These are phyloP conservation scores for Atrina japonica DNA, from an alignment of 2,888 invertebrate species.

Conservation along the genomic window DNA sequence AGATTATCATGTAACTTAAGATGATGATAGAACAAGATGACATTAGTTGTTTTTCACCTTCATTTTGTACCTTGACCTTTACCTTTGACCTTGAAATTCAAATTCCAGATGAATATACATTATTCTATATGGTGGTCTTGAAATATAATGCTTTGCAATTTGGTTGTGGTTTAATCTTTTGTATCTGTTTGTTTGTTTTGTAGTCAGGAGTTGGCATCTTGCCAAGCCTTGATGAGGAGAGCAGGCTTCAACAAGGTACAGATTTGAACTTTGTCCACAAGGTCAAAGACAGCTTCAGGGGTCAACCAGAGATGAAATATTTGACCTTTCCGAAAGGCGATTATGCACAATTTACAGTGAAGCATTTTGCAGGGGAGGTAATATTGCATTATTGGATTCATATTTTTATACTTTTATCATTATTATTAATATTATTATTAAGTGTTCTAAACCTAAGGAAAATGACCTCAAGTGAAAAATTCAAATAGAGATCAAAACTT, in stretches of 20 bases:
- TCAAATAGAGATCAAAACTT: too few species aligned
- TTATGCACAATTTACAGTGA: slow-evolving; percentile 58
- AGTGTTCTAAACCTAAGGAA: too few species aligned
- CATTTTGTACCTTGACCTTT: too few species aligned
- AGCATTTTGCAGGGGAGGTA: slow-evolving; percentile 70
- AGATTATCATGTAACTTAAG: too few species aligned
- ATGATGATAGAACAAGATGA: too few species aligned
- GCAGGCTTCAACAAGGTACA: slow-evolving; percentile 41
- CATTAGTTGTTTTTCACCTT: too few species aligned
- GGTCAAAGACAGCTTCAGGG: slow-evolving; percentile 34
- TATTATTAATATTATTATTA: not conserved
- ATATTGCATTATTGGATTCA: not conserved
- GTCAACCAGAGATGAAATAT: not conserved
- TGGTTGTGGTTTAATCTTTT: too few species aligned
- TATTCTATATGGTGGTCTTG: too few species aligned
- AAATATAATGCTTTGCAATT: too few species aligned
- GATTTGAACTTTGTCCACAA: slow-evolving; percentile 44
- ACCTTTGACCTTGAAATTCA: too few species aligned
- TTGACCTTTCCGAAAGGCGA: slow-evolving; percentile 36
- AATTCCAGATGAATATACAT: too few species aligned
- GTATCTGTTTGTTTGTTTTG: slow-evolving; percentile 11
- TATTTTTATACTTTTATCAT: not conserved
- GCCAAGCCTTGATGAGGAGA: slow-evolving; percentile 54
- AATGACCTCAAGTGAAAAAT: too few species aligned
- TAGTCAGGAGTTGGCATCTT: slow-evolving; percentile 43